Conservation (phyloP, 2,888 invertebrate species). For the Helobdella robusta region DNA sequence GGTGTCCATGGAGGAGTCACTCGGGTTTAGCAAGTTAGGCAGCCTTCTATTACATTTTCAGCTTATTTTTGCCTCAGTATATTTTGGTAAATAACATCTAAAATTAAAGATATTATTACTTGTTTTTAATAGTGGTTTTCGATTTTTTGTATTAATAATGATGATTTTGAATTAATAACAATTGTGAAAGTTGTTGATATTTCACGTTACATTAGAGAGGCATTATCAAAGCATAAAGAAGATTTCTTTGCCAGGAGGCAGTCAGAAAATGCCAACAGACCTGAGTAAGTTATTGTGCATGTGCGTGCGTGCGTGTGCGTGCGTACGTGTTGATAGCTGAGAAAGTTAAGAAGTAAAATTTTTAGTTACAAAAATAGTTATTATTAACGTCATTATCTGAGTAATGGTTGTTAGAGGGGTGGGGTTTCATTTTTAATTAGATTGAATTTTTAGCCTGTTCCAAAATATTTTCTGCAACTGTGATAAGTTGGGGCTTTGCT, state of each 20-base stretch:
- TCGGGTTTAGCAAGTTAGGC: constrained; percentile 32
- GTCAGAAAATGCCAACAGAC: constrained; percentile 61
- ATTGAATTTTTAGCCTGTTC: too few species aligned
- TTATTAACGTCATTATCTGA: too few species aligned
- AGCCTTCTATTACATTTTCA: not conserved
- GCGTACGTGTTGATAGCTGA: too few species aligned
- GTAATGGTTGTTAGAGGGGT: too few species aligned
- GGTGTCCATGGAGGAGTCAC: constrained; percentile 34
- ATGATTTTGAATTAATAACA: not conserved
- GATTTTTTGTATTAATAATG: not conserved
- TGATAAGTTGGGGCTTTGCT: too few species aligned
- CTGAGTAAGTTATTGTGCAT: constrained; percentile 55
- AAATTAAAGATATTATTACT: not conserved
- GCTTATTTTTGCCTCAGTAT: not conserved
- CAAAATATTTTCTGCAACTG: too few species aligned
- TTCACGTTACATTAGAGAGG: constrained; percentile 32
- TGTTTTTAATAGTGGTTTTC: constrained; percentile 12
- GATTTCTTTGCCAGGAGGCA: constrained; percentile 63
- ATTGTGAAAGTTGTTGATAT: not conserved
- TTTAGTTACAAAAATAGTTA: not conserved
- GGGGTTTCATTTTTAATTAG: too few species aligned
- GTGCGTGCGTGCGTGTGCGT: not conserved
- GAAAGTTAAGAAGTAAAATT: not conserved
- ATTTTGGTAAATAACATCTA: not conserved
- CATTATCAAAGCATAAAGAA: constrained; percentile 55